These are phyloP conservation scores for Astur gentilis DNA, from an alignment of 2,113 vertebrate genomes.

Conservation along the genomic window DNA sequence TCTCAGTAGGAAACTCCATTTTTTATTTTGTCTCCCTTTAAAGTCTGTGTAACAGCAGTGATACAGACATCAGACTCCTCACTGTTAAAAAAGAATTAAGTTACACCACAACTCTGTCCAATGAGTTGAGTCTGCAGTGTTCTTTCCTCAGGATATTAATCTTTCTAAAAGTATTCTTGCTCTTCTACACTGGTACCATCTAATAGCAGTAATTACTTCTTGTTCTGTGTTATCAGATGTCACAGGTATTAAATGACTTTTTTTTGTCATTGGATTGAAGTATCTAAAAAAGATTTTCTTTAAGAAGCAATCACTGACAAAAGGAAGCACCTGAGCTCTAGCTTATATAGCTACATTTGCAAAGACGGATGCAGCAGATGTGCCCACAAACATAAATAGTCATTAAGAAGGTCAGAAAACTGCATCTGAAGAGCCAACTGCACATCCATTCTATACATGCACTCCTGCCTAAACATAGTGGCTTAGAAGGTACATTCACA, in stretches of 20 bases:
- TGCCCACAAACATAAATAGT: neutral
- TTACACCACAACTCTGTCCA: slow-evolving; percentile 7
- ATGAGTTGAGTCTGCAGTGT: neutral
- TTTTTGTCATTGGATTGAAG: neutral
- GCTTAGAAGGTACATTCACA: neutral
- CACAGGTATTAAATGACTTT: slow-evolving; percentile 42
- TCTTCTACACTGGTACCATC: slow-evolving; percentile 36
- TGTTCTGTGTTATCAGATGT: slow-evolving; percentile 56
- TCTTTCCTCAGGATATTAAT: slow-evolving; percentile 52
- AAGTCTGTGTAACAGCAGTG: neutral
- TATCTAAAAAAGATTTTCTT: slow-evolving; percentile 16
- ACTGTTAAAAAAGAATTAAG: neutral
- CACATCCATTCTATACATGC: neutral
- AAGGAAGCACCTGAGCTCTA: neutral
- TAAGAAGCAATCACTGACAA: slow-evolving; percentile 7
- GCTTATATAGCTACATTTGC: neutral
- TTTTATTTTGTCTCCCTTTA: neutral
- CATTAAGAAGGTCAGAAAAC: neutral
- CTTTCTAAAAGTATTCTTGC: slow-evolving; percentile 53
- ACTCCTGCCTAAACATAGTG: neutral
- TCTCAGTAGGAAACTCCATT: neutral
- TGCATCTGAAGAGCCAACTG: neutral
- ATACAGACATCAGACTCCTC: neutral
- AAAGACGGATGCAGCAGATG: neutral
- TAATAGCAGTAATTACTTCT: slow-evolving; percentile 66